Percentiles rank a stretch among this genome's conserved stretches.
Evolutionary conservation across 2,888 invertebrate species (phyloP).

Genomic region (Himalopsyche anomala): DNA sequence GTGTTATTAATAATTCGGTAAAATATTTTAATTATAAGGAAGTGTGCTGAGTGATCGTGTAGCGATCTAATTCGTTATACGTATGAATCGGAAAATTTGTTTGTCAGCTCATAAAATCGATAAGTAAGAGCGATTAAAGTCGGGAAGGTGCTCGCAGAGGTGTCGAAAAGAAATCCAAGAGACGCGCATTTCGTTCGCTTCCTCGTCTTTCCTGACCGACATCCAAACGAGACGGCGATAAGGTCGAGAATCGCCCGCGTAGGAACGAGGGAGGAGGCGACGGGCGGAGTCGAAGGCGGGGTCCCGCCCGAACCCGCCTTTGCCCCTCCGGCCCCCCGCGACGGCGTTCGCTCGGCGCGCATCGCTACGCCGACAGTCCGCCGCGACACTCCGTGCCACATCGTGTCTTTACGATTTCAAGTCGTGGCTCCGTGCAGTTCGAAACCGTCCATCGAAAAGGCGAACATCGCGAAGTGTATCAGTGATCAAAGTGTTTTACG

Average conservation of each 20-base stretch:
- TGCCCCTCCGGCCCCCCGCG: conserved; percentile 51
- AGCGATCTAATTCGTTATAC: not conserved
- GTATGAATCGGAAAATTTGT: conserved; percentile 17
- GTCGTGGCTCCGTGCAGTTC: not conserved
- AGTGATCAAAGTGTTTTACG: conserved; percentile 36
- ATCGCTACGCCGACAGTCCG: conserved; percentile 53
- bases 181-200: conserved; percentile 29
- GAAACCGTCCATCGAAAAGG: not conserved
- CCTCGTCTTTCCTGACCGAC: conserved; percentile 8
- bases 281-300: conserved; percentile 41
- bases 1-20: too few species aligned
- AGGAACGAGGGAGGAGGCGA: conserved; percentile 4
- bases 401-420: conserved; percentile 8
- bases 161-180: conserved; percentile 17
- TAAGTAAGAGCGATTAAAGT: conserved; percentile 22
- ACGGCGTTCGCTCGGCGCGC: conserved; percentile 47
- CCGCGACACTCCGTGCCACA: conserved; percentile 48
- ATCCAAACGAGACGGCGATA: conserved; percentile 31
- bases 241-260: conserved; percentile 39
- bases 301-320: conserved; percentile 9
- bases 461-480: not conserved
- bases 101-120: conserved; percentile 23
- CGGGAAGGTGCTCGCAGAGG: conserved; percentile 28
- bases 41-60: too few species aligned
- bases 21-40: too few species aligned